Base-by-base conservation (phyloP, 2,113 vertebrate genomes). In the Toxostoma redivivum region DNA sequence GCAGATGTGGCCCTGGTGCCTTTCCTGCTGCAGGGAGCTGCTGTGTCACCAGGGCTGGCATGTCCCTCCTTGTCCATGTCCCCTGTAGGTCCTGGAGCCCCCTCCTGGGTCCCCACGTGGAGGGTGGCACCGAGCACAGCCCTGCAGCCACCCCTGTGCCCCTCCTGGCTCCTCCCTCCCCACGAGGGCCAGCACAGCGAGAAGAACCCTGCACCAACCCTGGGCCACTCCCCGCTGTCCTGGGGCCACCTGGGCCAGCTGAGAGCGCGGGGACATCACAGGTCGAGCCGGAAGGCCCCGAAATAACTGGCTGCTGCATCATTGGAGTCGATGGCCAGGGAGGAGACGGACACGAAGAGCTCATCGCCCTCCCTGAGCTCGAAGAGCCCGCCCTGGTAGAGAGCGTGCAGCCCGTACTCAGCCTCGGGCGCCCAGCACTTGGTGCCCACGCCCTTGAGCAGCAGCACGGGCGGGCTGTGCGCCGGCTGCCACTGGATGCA, bases 311-410 rank as follows among this genome's bases (percentile, higher is more conserved):
- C 98, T 4, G 98, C 98, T 1, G 98, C 98, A 1, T 99, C 98
- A 0, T 97, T 97, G 51, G 98, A 97, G 44, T 99, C 97, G 81
- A 99, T 98, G 33, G 97, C 97, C 42, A 98, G 94, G 20, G 98
- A 98, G 9, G 98, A 99, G 50, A 99, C 98, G 0, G 99, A 98
- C n/a, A 99, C 98, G 0, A 99, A 99, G 91, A 99, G 97, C 97
- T 99, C 98, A 0, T 99, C 98, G 0, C 98, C 98, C 0, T 98
- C 98, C 30, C 97, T 97, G 71, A 99, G 98, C 94, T 99, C 98
- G 8, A 99, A 99, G 28, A 99, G 98, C 1, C 98, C 99, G 0
- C 98, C 98, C 96, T 99, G 99, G 97, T 99, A 99, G 88, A 99
- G 98, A 2, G 99, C 98, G 57, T 99, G 98, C 12, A 99, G 98